Percentiles rank a stretch among this genome's conserved stretches.
Conservation (phyloP, 2,888 invertebrate genomes). For the Campoplex capitator region DNA sequence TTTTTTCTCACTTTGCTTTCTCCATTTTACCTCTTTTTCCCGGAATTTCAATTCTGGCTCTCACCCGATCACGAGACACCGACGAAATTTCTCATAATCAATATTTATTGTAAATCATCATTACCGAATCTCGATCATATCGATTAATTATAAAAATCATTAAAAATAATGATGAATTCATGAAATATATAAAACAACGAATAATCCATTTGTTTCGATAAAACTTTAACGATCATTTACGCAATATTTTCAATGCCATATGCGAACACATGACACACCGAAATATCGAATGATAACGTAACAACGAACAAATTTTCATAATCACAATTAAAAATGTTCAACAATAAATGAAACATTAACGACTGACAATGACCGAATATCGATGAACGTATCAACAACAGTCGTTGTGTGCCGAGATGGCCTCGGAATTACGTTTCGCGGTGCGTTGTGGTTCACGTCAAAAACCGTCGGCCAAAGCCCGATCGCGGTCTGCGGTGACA, state of each 20-base stretch:
- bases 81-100: neutral
- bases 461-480: conserved; percentile 89
- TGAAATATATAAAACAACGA: neutral
- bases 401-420: conserved; percentile 97
- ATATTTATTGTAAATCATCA: neutral
- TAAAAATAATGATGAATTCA: neutral
- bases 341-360: neutral
- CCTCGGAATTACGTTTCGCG: conserved; percentile 95
- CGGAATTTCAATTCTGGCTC: neutral
- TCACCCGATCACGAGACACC: neutral
- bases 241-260: neutral
- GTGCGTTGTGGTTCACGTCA: conserved; percentile 94
- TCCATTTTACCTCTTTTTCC: neutral
- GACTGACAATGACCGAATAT: neutral
- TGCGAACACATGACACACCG: too few relatives aligned
- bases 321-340: neutral
- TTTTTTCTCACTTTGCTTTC: neutral
- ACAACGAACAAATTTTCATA: neutral
- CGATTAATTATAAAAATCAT: neutral
- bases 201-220: neutral
- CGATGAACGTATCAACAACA: conserved; percentile 84
- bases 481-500: conserved; percentile 70
- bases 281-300: neutral
- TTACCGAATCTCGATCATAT: neutral
- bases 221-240: neutral